Conservation (phyloP, 2,113 vertebrate species). For the Serinus canaria region DNA sequence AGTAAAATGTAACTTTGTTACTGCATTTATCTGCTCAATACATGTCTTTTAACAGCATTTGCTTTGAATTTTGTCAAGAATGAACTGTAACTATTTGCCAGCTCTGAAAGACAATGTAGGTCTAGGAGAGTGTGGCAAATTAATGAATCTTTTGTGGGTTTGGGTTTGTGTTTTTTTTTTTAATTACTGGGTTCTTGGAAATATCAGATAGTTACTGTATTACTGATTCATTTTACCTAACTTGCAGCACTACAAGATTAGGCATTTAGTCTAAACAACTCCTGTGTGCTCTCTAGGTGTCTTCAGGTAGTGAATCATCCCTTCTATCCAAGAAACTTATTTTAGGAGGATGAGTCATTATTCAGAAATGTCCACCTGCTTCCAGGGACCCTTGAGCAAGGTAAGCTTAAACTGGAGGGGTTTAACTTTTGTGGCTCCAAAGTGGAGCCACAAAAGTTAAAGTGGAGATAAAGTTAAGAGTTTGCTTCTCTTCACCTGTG, state of each 20-base stretch:
- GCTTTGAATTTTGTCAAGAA: slow-evolving; percentile 38
- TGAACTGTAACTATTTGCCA: not conserved
- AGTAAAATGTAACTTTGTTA: not conserved
- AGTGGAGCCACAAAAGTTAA: too few relatives aligned
- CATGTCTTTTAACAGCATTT: not conserved
- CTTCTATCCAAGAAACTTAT: slow-evolving; percentile 29
- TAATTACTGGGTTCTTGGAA: not conserved
- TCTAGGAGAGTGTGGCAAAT: not conserved
- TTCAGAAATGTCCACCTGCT: not conserved
- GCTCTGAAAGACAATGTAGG: not conserved
- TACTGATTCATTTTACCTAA: not conserved
- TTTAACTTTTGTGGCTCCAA: not conserved
- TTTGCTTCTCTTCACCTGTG: not conserved
- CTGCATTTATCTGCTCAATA: not conserved
- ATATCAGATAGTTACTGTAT: not conserved
- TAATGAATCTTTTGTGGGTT: not conserved
- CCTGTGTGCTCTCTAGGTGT: not conserved
- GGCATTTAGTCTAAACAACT: not conserved
- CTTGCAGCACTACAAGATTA: not conserved
- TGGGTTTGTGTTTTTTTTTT: not conserved
- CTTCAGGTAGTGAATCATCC: slow-evolving; percentile 14
- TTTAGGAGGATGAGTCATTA: not conserved
- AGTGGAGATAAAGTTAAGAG: not conserved
- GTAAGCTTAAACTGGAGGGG: not conserved
- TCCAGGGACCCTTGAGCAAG: not conserved